Percentiles rank a stretch among this genome's conserved stretches.
These are phyloP conservation scores for Pheosia gnoma DNA, from an alignment of 2,888 invertebrate species.

Conservation along the genomic window DNA sequence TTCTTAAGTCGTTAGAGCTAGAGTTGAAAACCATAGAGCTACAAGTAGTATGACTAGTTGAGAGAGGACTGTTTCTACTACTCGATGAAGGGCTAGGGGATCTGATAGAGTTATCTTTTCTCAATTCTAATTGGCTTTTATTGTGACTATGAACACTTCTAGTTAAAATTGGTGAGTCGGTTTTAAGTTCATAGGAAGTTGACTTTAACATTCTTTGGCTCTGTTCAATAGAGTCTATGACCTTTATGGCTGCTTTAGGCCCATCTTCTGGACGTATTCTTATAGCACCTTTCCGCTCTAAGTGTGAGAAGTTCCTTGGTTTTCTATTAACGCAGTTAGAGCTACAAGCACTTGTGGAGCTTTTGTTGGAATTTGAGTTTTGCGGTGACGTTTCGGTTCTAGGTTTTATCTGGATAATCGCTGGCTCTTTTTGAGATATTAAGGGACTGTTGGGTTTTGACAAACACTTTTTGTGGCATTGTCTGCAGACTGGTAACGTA, in stretches of 20 bases:
- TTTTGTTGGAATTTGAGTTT: conserved; percentile 70
- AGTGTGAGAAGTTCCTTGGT: conserved; percentile 66
- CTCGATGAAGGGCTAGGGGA: conserved; percentile 79
- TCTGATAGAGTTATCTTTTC: conserved; percentile 70
- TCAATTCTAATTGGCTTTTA: conserved; percentile 73
- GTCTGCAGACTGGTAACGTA: conserved; percentile 89
- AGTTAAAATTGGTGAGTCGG: conserved; percentile 70
- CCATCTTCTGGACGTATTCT: conserved; percentile 78
- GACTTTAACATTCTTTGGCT: conserved; percentile 80
- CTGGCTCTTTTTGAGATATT: conserved; percentile 74
- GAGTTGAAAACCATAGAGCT: conserved; percentile 83
- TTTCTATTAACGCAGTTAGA: conserved; percentile 72
- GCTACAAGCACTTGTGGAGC: conserved; percentile 71
- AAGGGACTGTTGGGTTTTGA: conserved; percentile 82
- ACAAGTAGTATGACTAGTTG: conserved; percentile 81
- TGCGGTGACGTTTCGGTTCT: conserved; percentile 72
- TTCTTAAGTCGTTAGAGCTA: conserved; percentile 78
- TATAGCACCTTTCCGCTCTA: conserved; percentile 80
- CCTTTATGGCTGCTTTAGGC: conserved; percentile 74
- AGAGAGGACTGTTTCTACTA: conserved; percentile 79
- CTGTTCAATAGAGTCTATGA: conserved; percentile 79
- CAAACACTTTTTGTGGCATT: conserved; percentile 91
- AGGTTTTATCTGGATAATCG: conserved; percentile 57
- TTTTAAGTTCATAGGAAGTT: conserved; percentile 77
- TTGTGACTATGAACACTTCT: conserved; percentile 63